Conservation (phyloP, 2,113 vertebrate genomes). For the Panurus biarmicus region DNA sequence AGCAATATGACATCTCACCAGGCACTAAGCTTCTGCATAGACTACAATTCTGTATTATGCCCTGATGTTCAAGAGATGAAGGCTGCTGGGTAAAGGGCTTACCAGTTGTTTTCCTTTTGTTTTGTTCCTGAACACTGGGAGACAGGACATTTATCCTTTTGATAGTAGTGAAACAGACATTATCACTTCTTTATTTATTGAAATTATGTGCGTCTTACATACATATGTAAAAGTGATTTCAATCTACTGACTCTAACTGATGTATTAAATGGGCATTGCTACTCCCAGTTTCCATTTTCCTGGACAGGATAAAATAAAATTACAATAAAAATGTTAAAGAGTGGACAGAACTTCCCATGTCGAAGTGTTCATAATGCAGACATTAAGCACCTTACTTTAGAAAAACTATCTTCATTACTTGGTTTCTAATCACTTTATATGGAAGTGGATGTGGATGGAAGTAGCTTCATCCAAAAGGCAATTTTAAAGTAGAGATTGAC, state of each 20-base stretch:
- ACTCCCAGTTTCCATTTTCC: background rate
- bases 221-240: background rate
- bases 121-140: background rate
- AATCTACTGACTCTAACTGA: background rate
- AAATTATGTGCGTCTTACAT: background rate
- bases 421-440: background rate
- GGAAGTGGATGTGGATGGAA: background rate
- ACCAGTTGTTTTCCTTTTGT: background rate
- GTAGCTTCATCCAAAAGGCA: background rate
- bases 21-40: background rate
- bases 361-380: background rate
- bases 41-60: background rate
- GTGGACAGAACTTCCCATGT: background rate
- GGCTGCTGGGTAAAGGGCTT: background rate
- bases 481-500: background rate
- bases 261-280: background rate
- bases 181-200: background rate
- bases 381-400: background rate
- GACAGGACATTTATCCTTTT: background rate
- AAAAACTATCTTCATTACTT: background rate
- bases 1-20: conserved; percentile 13
- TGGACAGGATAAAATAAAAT: background rate
- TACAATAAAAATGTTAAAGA: background rate
- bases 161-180: background rate
- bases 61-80: background rate